Evolutionary conservation across 2,888 invertebrate genomes (phyloP).

Genomic region (Eudemis profundana): DNA sequence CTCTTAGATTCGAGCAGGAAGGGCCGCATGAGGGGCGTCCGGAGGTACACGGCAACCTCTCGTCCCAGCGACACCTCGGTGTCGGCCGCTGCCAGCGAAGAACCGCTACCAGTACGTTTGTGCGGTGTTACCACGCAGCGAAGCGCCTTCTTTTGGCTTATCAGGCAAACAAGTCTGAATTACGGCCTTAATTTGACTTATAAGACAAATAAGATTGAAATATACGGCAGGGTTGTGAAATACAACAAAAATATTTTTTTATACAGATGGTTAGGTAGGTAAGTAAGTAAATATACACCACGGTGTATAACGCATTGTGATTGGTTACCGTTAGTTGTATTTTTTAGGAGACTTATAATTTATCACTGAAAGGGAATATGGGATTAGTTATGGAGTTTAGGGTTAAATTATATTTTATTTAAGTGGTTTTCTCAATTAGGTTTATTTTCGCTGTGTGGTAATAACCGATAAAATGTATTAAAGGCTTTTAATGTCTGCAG

Average conservation of each 20-base stretch:
- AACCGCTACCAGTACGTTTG: constrained; percentile 81
- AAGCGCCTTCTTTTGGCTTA: constrained; percentile 2
- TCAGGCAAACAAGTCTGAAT: constrained; percentile 1
- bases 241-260: not conserved
- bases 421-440: constrained; percentile 12
- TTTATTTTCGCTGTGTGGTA: constrained; percentile 75
- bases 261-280: not conserved
- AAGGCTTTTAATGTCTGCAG: constrained; percentile 84
- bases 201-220: not conserved
- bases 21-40: constrained; percentile 69
- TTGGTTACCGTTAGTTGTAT: too few relatives aligned
- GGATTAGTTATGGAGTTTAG: too few relatives aligned
- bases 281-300: not conserved
- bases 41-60: constrained; percentile 80
- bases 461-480: constrained; percentile 59
- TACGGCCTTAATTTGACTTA: not conserved
- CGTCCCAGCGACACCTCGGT: constrained; percentile 80
- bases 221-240: not conserved
- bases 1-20: constrained; percentile 84
- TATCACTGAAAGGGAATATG: too few relatives aligned
- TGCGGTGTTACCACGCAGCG: constrained; percentile 77
- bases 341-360: too few relatives aligned
- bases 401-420: not conserved
- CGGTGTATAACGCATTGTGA: too few relatives aligned
- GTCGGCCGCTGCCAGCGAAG: constrained; percentile 81